Evolutionary conservation across 2,113 vertebrate species (phyloP).

Genomic region (Lucifuga dentata): DNA sequence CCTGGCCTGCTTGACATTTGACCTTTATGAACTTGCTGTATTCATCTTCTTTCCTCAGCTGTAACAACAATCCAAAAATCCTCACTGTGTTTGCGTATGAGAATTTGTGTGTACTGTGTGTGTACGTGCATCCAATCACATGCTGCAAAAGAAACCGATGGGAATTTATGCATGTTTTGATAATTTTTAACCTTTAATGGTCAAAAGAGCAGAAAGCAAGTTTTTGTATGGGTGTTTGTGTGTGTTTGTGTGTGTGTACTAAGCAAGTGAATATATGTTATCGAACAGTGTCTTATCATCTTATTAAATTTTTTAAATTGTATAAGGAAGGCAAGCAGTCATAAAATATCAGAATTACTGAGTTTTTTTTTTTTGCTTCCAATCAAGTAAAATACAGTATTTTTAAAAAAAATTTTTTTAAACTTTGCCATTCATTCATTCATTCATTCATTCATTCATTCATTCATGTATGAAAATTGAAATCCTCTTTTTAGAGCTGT

Average conservation of each 20-base stretch:
- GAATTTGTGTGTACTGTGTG: slow-evolving; percentile 5
- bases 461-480: too few relatives aligned
- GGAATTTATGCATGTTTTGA: slow-evolving; percentile 43
- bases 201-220: not conserved
- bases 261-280: too few relatives aligned
- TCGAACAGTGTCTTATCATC: too few relatives aligned
- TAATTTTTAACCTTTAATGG: slow-evolving; percentile 40
- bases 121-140: slow-evolving; percentile 42
- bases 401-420: not conserved
- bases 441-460: too few relatives aligned
- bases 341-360: too few relatives aligned
- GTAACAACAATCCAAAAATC: slow-evolving; percentile 59
- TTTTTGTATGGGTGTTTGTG: not conserved
- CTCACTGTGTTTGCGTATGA: slow-evolving; percentile 24
- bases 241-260: not conserved
- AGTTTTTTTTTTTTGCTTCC: too few relatives aligned
- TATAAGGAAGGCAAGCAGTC: too few relatives aligned
- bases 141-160: slow-evolving; percentile 7
- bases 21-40: slow-evolving; percentile 42
- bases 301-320: too few relatives aligned
- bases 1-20: slow-evolving; percentile 47
- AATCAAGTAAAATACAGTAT: too few relatives aligned
- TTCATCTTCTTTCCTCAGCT: slow-evolving; percentile 62
- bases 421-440: not conserved
- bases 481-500: too few relatives aligned